Evolutionary conservation across 2,797 vertebrate genomes (phyloP), one percentile per base, ranked within the genome.

Genomic region (Liasis olivaceus): DNA sequence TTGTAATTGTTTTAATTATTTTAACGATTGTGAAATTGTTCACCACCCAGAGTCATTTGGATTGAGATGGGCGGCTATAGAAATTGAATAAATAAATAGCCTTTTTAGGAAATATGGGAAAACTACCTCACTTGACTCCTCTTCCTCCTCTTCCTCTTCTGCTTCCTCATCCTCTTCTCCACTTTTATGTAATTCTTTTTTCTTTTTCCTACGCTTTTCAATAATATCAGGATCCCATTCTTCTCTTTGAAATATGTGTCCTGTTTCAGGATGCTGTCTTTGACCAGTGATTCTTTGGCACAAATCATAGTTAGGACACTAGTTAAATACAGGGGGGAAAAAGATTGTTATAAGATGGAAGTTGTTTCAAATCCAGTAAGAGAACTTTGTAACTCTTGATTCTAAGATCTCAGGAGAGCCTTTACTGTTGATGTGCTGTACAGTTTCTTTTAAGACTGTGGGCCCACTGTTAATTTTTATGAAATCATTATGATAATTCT

Each of bases 291-390:
- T 94, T 95, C 98, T 98, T 90, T 97, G 96, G 89, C 97, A 97
- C 95, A 99, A 97, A 91, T 99, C 99, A 89, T 96, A 97, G 96
- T 99, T 99, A 62, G 98, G 94, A 97, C 98, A 99, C 99, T 99
- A 95, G 22, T 64, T 89, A 92, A 51, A 87, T 94, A 94, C 24
- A 95, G 92, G 89, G 3, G 47, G 17, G 54, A 15, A 87, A 2
- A 89, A 92, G 26, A 63, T 63, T n/a, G 28, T 62, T 85, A 62
- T 24, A 0, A 1, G 2, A 3, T 89, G 4, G 15, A 15, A 36
- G 7, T 26, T 60, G 31, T 60, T 36, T 11, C 56, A 60, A 24
- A 60, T 36, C 85, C 56, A 58, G 7, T 58, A 58, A 31, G 8
- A 17, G 17, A 58, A 87, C 17, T 59, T 22, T 60, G 9, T 69